Evolutionary conservation across 2,797 vertebrate genomes (phyloP).

Genomic region (Enteromius viviparus): DNA sequence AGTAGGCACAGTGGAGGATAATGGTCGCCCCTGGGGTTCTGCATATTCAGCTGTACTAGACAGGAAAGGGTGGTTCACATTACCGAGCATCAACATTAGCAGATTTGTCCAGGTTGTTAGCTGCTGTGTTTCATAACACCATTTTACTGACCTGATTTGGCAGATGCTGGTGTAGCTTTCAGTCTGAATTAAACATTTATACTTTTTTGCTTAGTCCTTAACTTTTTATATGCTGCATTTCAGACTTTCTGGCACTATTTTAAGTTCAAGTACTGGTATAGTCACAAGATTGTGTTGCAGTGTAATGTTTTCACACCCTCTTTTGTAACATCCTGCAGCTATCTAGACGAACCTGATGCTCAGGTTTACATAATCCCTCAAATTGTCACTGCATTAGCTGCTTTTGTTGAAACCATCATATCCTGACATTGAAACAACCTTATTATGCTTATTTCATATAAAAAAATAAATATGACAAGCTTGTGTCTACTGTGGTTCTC

Average conservation of each 20-base stretch:
- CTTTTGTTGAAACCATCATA: slow-evolving; percentile 25
- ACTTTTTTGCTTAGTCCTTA: neutral
- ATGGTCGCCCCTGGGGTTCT: neutral
- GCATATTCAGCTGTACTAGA: slow-evolving; percentile 23
- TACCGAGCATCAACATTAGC: slow-evolving; percentile 22
- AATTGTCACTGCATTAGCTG: neutral
- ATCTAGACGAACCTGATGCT: slow-evolving; percentile 22
- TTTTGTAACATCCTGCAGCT: slow-evolving; percentile 30
- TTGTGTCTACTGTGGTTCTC: neutral
- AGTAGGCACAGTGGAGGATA: slow-evolving; percentile 17
- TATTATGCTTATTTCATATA: neutral
- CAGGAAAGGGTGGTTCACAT: slow-evolving; percentile 24
- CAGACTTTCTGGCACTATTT: neutral
- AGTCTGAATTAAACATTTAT: slow-evolving; percentile 18
- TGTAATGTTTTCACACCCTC: slow-evolving; percentile 18
- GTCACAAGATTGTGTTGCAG: neutral
- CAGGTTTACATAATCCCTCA: slow-evolving; percentile 17
- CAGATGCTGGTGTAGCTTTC: neutral
- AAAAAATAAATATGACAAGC: neutral
- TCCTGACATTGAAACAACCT: slow-evolving; percentile 5
- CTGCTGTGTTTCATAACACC: slow-evolving; percentile 19
- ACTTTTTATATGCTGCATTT: neutral
- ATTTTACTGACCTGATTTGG: slow-evolving; percentile 4
- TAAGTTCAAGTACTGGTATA: neutral
- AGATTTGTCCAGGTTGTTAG: slow-evolving; percentile 26